Evolutionary conservation across 1,140 invertebrate genomes (phyloP), one percentile per base, ranked within the genome.

Genomic region (Leptinotarsa undecemlineata): DNA sequence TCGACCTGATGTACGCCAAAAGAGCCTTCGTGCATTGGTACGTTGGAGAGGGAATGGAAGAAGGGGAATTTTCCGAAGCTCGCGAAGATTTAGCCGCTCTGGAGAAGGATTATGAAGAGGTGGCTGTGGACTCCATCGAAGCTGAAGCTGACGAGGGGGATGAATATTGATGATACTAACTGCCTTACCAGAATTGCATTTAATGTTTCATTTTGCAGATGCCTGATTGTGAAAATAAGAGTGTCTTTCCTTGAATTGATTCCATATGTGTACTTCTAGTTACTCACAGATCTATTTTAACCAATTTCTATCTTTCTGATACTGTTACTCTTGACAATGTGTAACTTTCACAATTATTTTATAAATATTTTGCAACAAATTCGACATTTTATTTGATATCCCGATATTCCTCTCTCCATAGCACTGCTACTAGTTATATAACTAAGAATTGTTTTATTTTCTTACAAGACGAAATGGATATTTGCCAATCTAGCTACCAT

Each of bases 21-120:
- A 87, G 92, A 76, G 94, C 94, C 60, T 95, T 95, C 82, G 92
- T 95, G 21, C 94, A 95, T 83, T 95, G 93, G 93, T 94, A 93
- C 82, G 92, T 94, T 20, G 92, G 92, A 75, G 93, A 95, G 88
- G 93, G 93, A 83, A 94, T 95, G 92, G 93, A 95, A 84, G 92
- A 94, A 85, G 92, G 92, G 62, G 93, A 95, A 85, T 96, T 96
- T 87, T 92, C 90, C 3, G 94, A 96, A 85, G 94, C 94, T 64
- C 90, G 94, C 80, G 94, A 96, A 86, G 94, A 95, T 89, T 86
- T 95, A 81, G 93, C 94, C 62, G 93, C 93, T 17, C 86, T 95
- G 5, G 92, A 95, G 87, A 94, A 94, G 85, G 94, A 95, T 85
- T 95, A 95, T 84, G 92, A 94, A 86, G 92, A 94, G 84, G 77